Base-by-base conservation (phyloP, 2,113 vertebrate species). In the Mustela lutreola region DNA sequence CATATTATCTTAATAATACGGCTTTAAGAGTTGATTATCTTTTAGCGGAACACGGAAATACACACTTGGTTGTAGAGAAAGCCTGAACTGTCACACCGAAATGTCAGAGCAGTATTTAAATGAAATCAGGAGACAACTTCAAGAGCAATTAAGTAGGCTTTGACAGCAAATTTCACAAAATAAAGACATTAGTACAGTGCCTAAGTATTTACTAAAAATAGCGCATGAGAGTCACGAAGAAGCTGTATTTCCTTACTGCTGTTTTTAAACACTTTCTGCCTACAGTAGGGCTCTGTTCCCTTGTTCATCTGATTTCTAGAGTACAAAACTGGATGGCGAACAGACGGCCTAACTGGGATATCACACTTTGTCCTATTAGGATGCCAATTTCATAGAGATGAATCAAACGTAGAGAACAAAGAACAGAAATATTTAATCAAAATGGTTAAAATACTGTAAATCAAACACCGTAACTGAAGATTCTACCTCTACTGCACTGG, bases 381-480 rank as follows among this genome's bases (percentile, higher is more conserved):
- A 94, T 97, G 84, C 62, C 96, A 91, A 98, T 98, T 98, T 98
- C 92, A 97, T 76, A 95, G 97, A 95, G 93, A 98, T 96, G 96
- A 94, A 98, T 97, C 87, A 39, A 39, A 39, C 39, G 98, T 85
- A 94, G 93, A 98, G 85, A 91, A 73, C 53, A 97, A 91, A 88
- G 96, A 94, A 96, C 6, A 98, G 95, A 97, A 98, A 90, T 98
- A 97, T 98, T 98, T 98, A 97, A 98, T 97, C 92, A 98, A 98
- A 98, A 98, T 97, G 97, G 81, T 98, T 95, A 98, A 98, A 98
- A 53, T 96, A 98, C 98, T 95, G 96, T 98, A 98, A 98, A 98
- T 98, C 96, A 97, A 97, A 78, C 92, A 96, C 95, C 95, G 92
- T 73, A 95, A 97, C 88, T 75, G 9, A 80, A 11, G 89, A 98